Conservation (phyloP, 2,113 vertebrate genomes). For the Natator depressus region DNA sequence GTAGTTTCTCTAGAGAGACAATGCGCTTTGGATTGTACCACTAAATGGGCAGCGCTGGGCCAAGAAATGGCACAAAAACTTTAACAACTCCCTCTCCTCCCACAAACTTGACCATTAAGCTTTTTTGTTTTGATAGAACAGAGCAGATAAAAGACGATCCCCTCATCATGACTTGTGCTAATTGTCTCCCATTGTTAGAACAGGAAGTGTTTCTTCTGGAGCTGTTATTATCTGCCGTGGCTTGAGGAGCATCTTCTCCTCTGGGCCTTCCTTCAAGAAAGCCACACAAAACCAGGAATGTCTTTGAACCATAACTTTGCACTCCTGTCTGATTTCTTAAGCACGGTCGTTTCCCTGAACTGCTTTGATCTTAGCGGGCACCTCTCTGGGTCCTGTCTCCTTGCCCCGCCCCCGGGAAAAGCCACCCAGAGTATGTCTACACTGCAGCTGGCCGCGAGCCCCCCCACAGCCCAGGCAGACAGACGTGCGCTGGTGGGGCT, state of each 20-base stretch:
- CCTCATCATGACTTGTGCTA: fast-evolving
- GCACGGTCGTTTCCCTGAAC: slow-evolving; percentile 6
- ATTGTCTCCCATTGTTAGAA: slow-evolving; percentile 38
- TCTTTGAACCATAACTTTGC: slow-evolving; percentile 39
- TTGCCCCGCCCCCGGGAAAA: fast-evolving
- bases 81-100: no score
- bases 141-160: slow-evolving; percentile 22
- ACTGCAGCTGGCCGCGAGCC: neutral
- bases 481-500: neutral
- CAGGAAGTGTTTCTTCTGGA: neutral
- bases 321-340: neutral
- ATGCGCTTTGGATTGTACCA: neutral
- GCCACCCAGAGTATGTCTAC: neutral
- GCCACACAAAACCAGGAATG: slow-evolving; percentile 50
- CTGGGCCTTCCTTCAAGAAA: slow-evolving; percentile 44
- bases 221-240: neutral
- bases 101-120: fast-evolving
- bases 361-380: slow-evolving; percentile 24
- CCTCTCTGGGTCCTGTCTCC: neutral
- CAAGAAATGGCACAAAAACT: no score
- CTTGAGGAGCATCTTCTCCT: slow-evolving; percentile 37
- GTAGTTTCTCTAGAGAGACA: fast-evolving
- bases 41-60: fast-evolving
- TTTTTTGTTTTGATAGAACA: neutral
- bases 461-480: neutral